phyloP scores from a whole-genome alignment of 2,888 invertebrate species.

The Argyresthia albistria region DNA sequence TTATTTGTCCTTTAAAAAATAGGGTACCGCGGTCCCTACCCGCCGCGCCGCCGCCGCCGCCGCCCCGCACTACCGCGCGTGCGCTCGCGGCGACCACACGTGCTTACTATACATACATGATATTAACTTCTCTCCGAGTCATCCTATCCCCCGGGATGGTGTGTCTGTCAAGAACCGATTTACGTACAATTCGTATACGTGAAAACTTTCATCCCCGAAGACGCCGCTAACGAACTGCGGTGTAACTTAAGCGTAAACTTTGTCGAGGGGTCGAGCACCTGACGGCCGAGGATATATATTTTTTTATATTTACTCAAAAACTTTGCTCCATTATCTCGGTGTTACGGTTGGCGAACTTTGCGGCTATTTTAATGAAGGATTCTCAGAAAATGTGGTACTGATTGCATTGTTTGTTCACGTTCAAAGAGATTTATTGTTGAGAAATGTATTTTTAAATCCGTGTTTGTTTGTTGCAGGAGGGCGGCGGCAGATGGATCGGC shows the following conservation, averaged over 20 bases:
- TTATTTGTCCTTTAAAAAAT: background rate
- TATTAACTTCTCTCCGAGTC: background rate
- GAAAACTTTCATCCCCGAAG: background rate
- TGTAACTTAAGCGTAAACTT: background rate
- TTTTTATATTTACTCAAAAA: conserved; percentile 1
- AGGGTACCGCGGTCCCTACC: background rate
- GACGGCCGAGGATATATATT: background rate
- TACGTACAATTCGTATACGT: background rate
- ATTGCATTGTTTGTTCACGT: background rate
- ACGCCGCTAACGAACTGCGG: background rate
- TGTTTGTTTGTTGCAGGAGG: conserved; percentile 37
- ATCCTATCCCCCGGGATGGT: background rate
- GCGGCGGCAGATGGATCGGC: conserved; percentile 64
- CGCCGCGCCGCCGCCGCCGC: background rate
- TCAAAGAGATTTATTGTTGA: background rate
- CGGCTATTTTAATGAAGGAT: background rate
- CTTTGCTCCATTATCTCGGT: background rate
- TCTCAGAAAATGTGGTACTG: background rate
- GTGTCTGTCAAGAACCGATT: background rate
- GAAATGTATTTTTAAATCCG: background rate
- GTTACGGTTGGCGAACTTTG: background rate
- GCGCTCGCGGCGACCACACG: background rate
- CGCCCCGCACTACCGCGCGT: background rate
- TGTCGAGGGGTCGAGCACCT: background rate
- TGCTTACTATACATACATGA: too few species aligned